phyloP scores from a whole-genome alignment of 2,113 vertebrate species.

The Elanus axillaris region DNA sequence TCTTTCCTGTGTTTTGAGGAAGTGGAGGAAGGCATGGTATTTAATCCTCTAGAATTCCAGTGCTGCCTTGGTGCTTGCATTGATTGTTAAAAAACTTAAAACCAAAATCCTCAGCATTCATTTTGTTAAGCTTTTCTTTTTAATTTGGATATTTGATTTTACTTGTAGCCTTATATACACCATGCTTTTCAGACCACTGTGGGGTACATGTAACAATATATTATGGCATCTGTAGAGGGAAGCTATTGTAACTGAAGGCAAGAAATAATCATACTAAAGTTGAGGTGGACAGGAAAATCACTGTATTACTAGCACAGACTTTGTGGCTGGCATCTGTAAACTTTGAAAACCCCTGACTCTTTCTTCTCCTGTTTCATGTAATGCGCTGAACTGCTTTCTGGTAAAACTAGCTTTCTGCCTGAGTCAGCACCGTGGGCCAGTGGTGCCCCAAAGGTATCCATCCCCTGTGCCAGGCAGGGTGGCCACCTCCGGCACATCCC shows the following conservation, averaged over 20 bases:
- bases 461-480: accelerated
- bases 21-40: neutral
- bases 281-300: neutral
- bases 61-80: neutral
- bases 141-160: neutral
- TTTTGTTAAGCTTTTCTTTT: neutral
- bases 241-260: neutral
- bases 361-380: neutral
- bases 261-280: neutral
- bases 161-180: neutral
- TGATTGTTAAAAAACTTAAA: neutral
- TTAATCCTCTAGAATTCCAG: neutral
- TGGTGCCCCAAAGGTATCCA: neutral
- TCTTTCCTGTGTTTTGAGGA: neutral
- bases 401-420: neutral
- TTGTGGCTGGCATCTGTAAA: neutral
- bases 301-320: neutral
- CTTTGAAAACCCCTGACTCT: neutral
- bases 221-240: neutral
- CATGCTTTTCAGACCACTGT: neutral
- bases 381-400: neutral
- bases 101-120: neutral
- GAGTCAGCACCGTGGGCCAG: neutral
- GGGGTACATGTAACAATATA: neutral
- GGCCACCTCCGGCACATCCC: neutral